Evolutionary conservation across 1,140 invertebrate genomes (phyloP), one percentile per base, ranked within the genome.

Genomic region (Drosophila carrolli): DNA sequence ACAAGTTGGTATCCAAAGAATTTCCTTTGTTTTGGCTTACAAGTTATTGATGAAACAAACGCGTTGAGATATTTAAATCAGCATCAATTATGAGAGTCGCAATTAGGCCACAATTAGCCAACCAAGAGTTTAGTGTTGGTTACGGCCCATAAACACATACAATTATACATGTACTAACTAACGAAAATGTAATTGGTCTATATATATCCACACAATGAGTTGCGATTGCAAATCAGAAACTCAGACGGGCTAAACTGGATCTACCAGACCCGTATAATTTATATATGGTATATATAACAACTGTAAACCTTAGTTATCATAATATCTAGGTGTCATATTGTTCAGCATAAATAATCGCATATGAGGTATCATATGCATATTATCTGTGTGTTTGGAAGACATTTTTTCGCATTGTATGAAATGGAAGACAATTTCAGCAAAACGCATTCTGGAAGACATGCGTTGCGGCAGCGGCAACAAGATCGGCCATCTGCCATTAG

Each of bases 101-200:
- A 86, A 79, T 86, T 84, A 68, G 65, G 65, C 61, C 65, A 29
- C 14, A 43, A 13, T 35, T 11, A 16, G 46, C 65, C 59, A 86
- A 81, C 88, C 88, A 91, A 88, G 83, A 88, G 88, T 91, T 91
- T 84, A 91, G 88, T 81, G 88, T 90, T 91, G 88, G 88, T 86
- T 74, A 90, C 81, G 78, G 70, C 73, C 54, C 67, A 38, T 32
- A 72, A 61, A 47, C 65, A 65, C 47, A 83, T 38, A 47, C 43
- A 47, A 46, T 56, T 51, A 53, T 47, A 75, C 63, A 81, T 59
- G 23, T 37, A 41, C 67, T 78, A 55, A 82, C 40, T 78, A 78
- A 71, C 70, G 63, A 85, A 89, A 63, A 60, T 59, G 55, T 80
- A 75, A 81, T 85, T 89, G 77, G 78, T 90, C 84, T 90, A 90